Base-by-base conservation (phyloP, 2,888 invertebrate genomes). In the Colostygia pectinataria region DNA sequence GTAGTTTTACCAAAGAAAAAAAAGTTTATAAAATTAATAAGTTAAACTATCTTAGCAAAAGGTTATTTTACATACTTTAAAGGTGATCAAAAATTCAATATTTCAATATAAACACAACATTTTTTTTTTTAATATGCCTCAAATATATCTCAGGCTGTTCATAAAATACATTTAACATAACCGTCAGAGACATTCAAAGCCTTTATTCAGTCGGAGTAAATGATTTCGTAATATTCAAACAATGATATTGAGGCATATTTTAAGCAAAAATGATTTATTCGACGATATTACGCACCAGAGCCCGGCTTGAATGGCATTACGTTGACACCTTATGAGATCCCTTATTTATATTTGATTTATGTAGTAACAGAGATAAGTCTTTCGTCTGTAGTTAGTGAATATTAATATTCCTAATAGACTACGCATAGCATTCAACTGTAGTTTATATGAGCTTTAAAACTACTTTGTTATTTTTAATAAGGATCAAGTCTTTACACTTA, bases 281-380 rank as follows among this genome's bases (percentile, higher is more conserved):
- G 60, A 69, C 70, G 81, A 84, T 87, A 88, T 86, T 86, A 86
- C 88, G 85, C 79, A 81, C 83, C 83, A 80, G 68, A 72, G 74
- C 68, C 65, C 74, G 78, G 79, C 79, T 80, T 85, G 80, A 86
- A 88, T 87, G 79, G 88, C 77, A 85, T 85, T 85, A 86, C 77
- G 83, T 80, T 86, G 88, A 85, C 86, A 87, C 80, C 81, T 85
- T 88, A 86, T 85, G 83, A 86, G 87, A 80, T 81, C 82, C 84
- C 84, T 86, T 87, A 86, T 87, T 83, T 87, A 80, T 76, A 74
- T 78, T 72, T 87, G 88, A 88, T 87, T 87, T 88, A 88, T 87
- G 85, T 86, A 85, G 81, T 82, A 76, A 75, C 74, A 79, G 69
- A 83, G 83, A 85, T 85, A 85, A 67, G 62, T 47, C 36, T 24